Percentiles rank a stretch among this genome's conserved stretches.
These are phyloP conservation scores for Eunapius fragilis DNA, from an alignment of 37 sponge, comb jelly and placozoan genomes.

Conservation along the genomic window DNA sequence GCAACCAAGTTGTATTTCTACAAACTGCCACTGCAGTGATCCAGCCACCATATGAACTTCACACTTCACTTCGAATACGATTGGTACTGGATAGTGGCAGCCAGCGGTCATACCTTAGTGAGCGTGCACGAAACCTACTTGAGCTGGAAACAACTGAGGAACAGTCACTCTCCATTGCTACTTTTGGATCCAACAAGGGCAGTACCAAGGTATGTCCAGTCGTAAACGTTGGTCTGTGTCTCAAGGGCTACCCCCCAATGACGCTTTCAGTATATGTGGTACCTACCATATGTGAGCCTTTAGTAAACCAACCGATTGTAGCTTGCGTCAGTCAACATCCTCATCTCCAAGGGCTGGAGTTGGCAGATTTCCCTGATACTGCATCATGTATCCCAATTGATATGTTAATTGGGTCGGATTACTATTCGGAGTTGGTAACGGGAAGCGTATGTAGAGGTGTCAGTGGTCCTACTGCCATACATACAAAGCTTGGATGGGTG, in stretches of 20 bases:
- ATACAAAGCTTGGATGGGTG: conserved; percentile 13
- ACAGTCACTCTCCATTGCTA: not conserved
- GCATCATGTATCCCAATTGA: too few species aligned
- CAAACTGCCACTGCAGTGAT: not conserved
- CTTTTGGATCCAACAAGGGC: not conserved
- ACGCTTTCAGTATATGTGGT: not conserved
- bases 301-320: not conserved
- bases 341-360: not conserved
- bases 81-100: not conserved
- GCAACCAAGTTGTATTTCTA: not conserved
- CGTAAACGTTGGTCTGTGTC: too few species aligned
- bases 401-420: too few species aligned
- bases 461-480: conserved; percentile 5
- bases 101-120: not conserved
- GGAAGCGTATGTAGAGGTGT: not conserved
- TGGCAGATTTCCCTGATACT: not conserved
- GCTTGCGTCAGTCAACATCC: not conserved
- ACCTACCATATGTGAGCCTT: conserved; percentile 10
- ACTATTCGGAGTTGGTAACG: too few species aligned
- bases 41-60: not conserved
- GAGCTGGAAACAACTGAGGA: not conserved
- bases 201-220: too few species aligned
- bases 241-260: too few species aligned
- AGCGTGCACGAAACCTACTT: not conserved
- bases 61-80: not conserved